Conservation (phyloP, 53 echinoderm and acorn worm genomes). For the Mesocentrotus franciscanus region DNA sequence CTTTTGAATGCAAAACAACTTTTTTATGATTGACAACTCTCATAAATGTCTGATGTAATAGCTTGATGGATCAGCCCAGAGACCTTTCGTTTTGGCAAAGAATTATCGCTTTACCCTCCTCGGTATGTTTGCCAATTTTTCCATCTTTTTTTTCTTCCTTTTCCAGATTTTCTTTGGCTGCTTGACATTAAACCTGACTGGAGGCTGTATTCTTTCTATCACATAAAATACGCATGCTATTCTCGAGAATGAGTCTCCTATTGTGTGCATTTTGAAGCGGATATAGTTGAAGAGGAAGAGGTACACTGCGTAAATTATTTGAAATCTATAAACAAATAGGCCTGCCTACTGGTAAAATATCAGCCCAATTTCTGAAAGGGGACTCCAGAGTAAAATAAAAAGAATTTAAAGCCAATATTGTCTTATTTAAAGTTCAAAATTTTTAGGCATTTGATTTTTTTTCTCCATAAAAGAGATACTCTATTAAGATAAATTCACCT, state of each 20-base stretch:
- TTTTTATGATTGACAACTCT: conserved; percentile 59
- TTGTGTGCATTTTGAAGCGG: background rate
- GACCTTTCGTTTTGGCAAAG: conserved; percentile 24
- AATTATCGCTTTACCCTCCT: background rate
- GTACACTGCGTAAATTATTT: background rate
- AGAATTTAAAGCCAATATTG: background rate
- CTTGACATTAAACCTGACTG: conserved; percentile 32
- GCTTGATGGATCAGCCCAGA: conserved; percentile 45
- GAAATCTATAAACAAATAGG: background rate
- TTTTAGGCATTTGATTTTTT: background rate
- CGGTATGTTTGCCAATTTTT: conserved; percentile 25
- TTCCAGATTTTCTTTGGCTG: background rate
- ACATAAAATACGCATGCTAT: background rate
- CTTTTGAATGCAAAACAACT: conserved; percentile 52
- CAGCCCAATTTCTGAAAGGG: background rate
- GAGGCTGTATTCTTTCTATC: conserved; percentile 45
- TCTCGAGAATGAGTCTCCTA: background rate
- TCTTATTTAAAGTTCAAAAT: background rate
- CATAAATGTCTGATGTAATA: conserved; percentile 61
- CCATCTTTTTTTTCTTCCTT: conserved; percentile 13
- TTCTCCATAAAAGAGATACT: too few species aligned
- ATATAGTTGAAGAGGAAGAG: background rate
- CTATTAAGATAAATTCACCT: too few species aligned
- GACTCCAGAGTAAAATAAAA: background rate
- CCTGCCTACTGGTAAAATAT: background rate